These are phyloP conservation scores for Meles meles DNA, from an alignment of 2,113 vertebrate genomes.

Conservation along the genomic window DNA sequence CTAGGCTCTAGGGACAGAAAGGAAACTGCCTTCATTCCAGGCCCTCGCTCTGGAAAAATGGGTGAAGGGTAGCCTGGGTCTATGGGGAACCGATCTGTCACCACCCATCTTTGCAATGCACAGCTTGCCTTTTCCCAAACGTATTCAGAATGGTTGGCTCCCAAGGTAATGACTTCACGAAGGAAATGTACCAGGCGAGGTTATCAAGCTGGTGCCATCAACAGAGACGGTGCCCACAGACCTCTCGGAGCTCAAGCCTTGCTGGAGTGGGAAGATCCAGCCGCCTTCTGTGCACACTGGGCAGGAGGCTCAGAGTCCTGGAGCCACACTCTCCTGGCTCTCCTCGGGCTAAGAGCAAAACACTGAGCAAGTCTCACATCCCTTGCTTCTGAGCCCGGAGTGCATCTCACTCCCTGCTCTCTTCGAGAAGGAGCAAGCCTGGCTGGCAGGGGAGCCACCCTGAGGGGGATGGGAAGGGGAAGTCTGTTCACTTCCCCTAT, in stretches of 20 bases:
- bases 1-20: neutral
- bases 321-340: neutral
- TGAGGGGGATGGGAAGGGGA: slow-evolving; percentile 54
- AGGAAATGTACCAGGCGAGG: slow-evolving; percentile 17
- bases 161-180: neutral
- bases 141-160: slow-evolving; percentile 19
- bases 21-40: slow-evolving; percentile 8
- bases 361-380: neutral
- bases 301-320: neutral
- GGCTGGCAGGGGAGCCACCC: slow-evolving; percentile 57
- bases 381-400: neutral
- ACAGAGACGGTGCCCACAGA: neutral
- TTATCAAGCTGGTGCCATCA: neutral
- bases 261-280: neutral
- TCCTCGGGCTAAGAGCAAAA: neutral
- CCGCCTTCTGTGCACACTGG: neutral
- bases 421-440: neutral
- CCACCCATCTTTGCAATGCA: neutral
- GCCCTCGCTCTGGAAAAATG: neutral
- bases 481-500: slow-evolving; percentile 44
- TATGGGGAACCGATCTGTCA: neutral
- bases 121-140: neutral
- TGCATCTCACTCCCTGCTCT: neutral
- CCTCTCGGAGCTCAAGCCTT: neutral
- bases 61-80: neutral